These are phyloP conservation scores for human DNA, from an alignment of 2,113 vertebrate species.

Conservation along the genomic window DNA sequence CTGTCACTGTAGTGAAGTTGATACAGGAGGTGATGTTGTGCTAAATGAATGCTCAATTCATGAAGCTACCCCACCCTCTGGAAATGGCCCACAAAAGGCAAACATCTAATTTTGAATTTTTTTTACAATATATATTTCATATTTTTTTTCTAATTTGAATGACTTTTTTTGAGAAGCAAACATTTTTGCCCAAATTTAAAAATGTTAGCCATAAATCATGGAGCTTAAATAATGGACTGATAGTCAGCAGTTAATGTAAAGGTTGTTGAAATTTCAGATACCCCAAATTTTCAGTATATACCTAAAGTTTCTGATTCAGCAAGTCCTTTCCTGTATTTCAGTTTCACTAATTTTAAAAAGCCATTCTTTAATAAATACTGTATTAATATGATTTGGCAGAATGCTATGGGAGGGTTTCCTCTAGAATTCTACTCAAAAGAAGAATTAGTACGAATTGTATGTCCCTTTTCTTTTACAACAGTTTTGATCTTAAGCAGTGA, in stretches of 20 bases:
- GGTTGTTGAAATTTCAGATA: background rate
- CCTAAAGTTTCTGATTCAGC: background rate
- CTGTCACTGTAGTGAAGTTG: slow-evolving; percentile 82
- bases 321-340: background rate
- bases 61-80: slow-evolving; percentile 72
- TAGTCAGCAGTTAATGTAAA: background rate
- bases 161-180: slow-evolving; percentile 7
- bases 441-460: background rate
- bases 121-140: background rate
- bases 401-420: background rate
- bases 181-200: slow-evolving; percentile 14
- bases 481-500: background rate
- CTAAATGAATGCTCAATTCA: slow-evolving; percentile 77
- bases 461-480: background rate
- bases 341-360: background rate
- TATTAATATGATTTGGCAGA: background rate
- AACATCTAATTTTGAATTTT: slow-evolving; percentile 41
- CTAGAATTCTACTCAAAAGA: background rate
- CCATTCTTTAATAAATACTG: background rate
- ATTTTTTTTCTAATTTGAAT: slow-evolving; percentile 18
- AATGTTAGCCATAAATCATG: background rate
- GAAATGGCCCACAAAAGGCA: slow-evolving; percentile 84
- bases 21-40: slow-evolving; percentile 72
- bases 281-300: background rate
- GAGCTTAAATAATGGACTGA: background rate